A percentile compares a stretch with the other conserved stretches of the same genome.
phyloP scores from a whole-genome alignment of 2,888 invertebrate genomes.

The Pinctada fucata region DNA sequence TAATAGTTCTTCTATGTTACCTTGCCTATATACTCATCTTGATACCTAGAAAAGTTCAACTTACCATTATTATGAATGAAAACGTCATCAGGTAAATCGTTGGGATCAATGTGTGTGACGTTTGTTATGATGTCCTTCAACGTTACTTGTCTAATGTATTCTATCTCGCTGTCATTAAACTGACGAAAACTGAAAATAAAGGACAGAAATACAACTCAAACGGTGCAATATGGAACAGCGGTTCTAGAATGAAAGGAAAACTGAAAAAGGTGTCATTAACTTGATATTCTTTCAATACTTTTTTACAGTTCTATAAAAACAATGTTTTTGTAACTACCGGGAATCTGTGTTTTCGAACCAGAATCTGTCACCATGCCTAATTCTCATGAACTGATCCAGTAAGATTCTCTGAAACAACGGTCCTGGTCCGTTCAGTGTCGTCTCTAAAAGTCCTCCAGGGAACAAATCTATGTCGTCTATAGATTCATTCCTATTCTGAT shows the following conservation, averaged over 20 bases:
- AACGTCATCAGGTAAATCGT: constrained; percentile 35
- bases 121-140: constrained; percentile 86
- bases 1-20: too few species aligned
- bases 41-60: too few species aligned
- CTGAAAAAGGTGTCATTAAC: too few species aligned
- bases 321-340: constrained; percentile 78
- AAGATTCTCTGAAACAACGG: constrained; percentile 93
- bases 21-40: too few species aligned
- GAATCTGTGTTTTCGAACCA: constrained; percentile 97
- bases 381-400: constrained; percentile 92
- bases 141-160: constrained; percentile 86
- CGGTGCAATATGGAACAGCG: too few species aligned
- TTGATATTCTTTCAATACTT: too few species aligned
- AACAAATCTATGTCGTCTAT: constrained; percentile 95
- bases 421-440: constrained; percentile 81
- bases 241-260: too few species aligned
- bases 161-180: constrained; percentile 90
- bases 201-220: not conserved
- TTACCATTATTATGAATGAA: constrained; percentile 31
- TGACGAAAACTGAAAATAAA: constrained; percentile 80
- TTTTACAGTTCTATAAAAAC: too few species aligned
- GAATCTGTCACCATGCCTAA: constrained; percentile 95
- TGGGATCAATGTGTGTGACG: constrained; percentile 42
- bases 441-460: constrained; percentile 97
- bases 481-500: constrained; percentile 76